Conservation (phyloP, 2,888 invertebrate species). For the Harpalus rufipes region DNA sequence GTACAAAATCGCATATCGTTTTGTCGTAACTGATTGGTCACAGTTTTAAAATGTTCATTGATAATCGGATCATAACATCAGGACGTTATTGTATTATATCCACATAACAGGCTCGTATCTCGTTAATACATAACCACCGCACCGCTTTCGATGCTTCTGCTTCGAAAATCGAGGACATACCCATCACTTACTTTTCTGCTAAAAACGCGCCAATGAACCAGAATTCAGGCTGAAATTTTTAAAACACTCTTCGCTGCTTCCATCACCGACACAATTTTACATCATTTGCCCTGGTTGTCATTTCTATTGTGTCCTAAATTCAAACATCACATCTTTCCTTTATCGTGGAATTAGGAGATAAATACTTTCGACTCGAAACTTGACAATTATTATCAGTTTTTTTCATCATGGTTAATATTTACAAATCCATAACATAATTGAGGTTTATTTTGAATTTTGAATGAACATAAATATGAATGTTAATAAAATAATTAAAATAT, state of each 20-base stretch:
- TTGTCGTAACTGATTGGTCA: constrained; percentile 37
- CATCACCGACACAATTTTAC: constrained; percentile 9
- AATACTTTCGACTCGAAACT: too few relatives aligned
- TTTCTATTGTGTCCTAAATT: constrained; percentile 2
- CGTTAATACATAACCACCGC: constrained; percentile 16
- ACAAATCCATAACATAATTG: too few relatives aligned
- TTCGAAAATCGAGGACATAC: background rate
- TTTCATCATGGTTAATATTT: too few relatives aligned
- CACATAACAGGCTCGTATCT: constrained; percentile 27
- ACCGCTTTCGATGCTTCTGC: background rate
- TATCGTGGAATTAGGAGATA: too few relatives aligned
- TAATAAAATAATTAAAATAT: too few relatives aligned
- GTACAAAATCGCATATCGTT: constrained; percentile 40
- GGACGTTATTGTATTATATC: constrained; percentile 48
- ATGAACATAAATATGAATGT: too few relatives aligned
- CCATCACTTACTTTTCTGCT: constrained; percentile 11
- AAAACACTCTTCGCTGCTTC: constrained; percentile 15
- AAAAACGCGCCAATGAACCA: constrained; percentile 26
- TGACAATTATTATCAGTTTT: too few relatives aligned
- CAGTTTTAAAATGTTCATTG: constrained; percentile 51
- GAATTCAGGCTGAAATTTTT: constrained; percentile 2
- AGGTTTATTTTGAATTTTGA: too few relatives aligned
- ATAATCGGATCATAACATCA: constrained; percentile 51
- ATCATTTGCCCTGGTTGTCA: constrained; percentile 6
- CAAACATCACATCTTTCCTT: background rate